Evolutionary conservation across 2,888 invertebrate genomes (phyloP).

Genomic region (Rutpela maculata): DNA sequence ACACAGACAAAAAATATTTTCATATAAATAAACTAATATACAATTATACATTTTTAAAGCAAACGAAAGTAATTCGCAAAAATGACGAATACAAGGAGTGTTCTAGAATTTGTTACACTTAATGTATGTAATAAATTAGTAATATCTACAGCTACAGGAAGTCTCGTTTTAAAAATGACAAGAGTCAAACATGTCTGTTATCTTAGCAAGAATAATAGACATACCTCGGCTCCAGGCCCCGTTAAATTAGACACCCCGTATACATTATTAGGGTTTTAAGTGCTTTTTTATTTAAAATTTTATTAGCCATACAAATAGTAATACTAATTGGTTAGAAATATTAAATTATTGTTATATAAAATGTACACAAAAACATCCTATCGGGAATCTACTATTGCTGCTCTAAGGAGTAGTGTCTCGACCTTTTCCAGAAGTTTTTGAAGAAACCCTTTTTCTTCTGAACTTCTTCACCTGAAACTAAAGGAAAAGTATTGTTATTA

Average conservation of each 20-base stretch:
- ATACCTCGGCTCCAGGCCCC: neutral
- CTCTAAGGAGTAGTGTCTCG: slow-evolving; percentile 90
- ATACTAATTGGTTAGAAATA: slow-evolving; percentile 65
- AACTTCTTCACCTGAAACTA: slow-evolving; percentile 80
- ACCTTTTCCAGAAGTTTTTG: slow-evolving; percentile 92
- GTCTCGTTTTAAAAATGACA: slow-evolving; percentile 24
- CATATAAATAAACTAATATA: slow-evolving; percentile 65
- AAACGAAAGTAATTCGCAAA: slow-evolving; percentile 47
- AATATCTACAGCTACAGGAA: slow-evolving; percentile 61
- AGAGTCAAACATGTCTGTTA: neutral
- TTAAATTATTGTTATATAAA: slow-evolving; percentile 64
- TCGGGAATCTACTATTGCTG: slow-evolving; percentile 80
- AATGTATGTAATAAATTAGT: slow-evolving; percentile 61
- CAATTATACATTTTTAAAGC: slow-evolving; percentile 61
- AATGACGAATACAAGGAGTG: slow-evolving; percentile 53
- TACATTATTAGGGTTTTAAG: slow-evolving; percentile 52
- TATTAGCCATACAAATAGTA: slow-evolving; percentile 64
- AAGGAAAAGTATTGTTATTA: slow-evolving; percentile 27
- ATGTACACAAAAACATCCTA: slow-evolving; percentile 66
- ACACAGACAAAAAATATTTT: slow-evolving; percentile 64
- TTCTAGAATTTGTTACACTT: slow-evolving; percentile 58
- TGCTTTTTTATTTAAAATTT: slow-evolving; percentile 54
- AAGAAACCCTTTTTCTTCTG: slow-evolving; percentile 93
- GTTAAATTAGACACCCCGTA: slow-evolving; percentile 38
- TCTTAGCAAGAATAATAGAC: neutral